phyloP scores from a whole-genome alignment of 2,113 vertebrate genomes.

The Microcebus jonahi region DNA sequence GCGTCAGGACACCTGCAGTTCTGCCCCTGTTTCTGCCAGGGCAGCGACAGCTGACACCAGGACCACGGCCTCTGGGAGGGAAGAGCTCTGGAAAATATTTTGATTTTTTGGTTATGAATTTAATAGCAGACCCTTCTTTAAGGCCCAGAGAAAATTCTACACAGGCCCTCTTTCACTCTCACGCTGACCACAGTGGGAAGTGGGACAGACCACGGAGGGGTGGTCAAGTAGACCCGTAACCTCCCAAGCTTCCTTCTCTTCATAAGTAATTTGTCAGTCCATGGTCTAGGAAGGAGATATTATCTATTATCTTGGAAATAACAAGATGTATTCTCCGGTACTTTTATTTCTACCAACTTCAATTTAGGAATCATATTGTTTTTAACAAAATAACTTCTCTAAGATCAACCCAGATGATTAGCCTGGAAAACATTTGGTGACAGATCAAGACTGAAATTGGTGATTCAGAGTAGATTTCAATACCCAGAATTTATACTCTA shows the following conservation, averaged over 20 bases:
- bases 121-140: not conserved
- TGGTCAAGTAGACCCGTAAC: not conserved
- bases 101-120: not conserved
- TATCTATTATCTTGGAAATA: not conserved
- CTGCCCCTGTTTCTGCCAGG: not conserved
- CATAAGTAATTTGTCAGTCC: not conserved
- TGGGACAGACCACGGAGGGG: not conserved
- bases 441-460: not conserved
- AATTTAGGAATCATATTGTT: not conserved
- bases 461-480: not conserved
- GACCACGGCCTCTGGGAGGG: not conserved
- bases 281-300: not conserved
- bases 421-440: not conserved
- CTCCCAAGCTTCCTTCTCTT: not conserved
- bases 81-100: not conserved
- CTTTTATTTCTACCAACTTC: slow-evolving; percentile 7
- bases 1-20: not conserved
- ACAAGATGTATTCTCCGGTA: not conserved
- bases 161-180: not conserved
- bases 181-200: not conserved
- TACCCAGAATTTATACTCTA: not conserved
- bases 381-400: slow-evolving; percentile 19
- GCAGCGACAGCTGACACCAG: not conserved
- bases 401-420: not conserved
- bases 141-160: not conserved